Evolutionary conservation across 2,113 vertebrate species (phyloP), one percentile per base, ranked within the genome.

Genomic region (Sterrhoptilus dennistouni): DNA sequence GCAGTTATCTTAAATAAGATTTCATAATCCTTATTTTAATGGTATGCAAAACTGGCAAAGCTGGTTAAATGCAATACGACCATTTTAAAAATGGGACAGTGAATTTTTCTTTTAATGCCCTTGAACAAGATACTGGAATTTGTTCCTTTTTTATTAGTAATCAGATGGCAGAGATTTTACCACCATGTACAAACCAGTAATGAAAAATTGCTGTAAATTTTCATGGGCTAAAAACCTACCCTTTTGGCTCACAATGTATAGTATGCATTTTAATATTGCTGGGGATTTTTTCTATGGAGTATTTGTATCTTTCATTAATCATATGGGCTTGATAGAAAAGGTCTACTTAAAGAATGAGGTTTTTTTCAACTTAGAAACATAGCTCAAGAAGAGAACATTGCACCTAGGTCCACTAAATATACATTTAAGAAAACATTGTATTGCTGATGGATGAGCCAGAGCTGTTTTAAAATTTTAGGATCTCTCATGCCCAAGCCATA

Each of bases 1-100:
- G 65, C 65, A 77, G 85, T 92, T 96, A 89, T 96, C 96, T 96
- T 94, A 96, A 95, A 95, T 77, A 93, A 88, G 75, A 84, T 93
- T 95, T 93, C 94, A 90, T 89, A 97, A 95, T 27, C 64, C 20
- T 93, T 88, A 80, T 83, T 90, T 91, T 84, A 70, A 60, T 76
- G 66, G 28, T 45, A n/a, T 21, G 42, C 25, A 63, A 75, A 93
- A 84, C 64, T 87, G 68, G 57, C 27, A 79, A 89, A 72, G 9
- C 8, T 5, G 1, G 20, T 65, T 76, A 83, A 93, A 88, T 59
- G n/a, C 22, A 65, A 44, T 21, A 49, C 8, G 6, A 33, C 17
- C 22, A 14, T 80, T 87, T 80, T 53, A 87, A 94, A 94, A 64
- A 84, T 22, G 75, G 53, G 88, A 35, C 15, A 38, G 65, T 35